Evolutionary conservation across 2,113 vertebrate species (phyloP), one percentile per base, ranked within the genome.

Genomic region (Sprattus sprattus): DNA sequence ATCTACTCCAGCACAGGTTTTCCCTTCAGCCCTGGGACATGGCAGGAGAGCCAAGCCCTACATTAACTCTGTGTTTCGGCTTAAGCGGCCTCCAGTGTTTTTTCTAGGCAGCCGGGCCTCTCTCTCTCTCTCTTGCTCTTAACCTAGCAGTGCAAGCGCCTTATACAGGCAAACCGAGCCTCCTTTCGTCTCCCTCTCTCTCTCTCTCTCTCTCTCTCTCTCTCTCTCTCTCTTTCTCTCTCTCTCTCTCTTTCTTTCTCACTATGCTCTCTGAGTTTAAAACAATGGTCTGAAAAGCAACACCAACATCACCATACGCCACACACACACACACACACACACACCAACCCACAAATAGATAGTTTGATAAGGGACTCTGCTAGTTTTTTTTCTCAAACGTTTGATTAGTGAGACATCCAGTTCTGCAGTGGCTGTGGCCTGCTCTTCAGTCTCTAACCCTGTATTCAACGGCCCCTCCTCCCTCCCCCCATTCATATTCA

Each of bases 61-160:
- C 93, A 94, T 95, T 94, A 94, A 95, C 94, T 93, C 93, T 94
- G 93, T 93, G 93, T 95, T 95, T 95, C 93, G 94, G 95, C 94
- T 94, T 93, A 94, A 95, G 90, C 87, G 86, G 93, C 92, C 93
- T 93, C 90, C 88, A 92, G 91, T 94, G 86, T 91, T 84, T 87
- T 88, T 86, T 84, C 85, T 88, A 88, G 89, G 90, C 91, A 92
- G 90, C 89, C 86, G 86, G 91, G 92, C 89, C 90, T 90, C 88
- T 90, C 82, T 89, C 88, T 88, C 86, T 88, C 89, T 89, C 86
- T 47, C 71, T 81, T 20, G 22, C 54, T 60, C 54, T 75, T 88
- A 87, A 88, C 86, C 84, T 88, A 89, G 87, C 89, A 91, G 89
- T 90, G 84, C 86, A 92, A 93, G 86, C 86, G 89, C 88, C 85